Evolutionary conservation across 2,888 invertebrate species (phyloP), one percentile per base, ranked within the genome.

Genomic region (Netelia virgata): DNA sequence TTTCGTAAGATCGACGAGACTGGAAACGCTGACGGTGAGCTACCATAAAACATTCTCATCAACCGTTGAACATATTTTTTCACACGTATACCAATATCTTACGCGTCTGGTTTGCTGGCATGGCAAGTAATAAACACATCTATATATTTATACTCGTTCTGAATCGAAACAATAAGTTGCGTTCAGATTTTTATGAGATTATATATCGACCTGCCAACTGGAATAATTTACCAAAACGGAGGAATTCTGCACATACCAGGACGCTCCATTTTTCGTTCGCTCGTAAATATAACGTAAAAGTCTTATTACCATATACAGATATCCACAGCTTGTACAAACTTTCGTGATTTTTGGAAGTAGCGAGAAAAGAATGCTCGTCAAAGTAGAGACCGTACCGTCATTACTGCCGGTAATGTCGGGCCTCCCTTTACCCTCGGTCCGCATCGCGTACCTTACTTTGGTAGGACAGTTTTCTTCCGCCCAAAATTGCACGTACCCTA

Each of bases 1-100:
- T 87, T 87, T 87, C 86, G 85, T 83, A 87, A 87, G 83, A 83
- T 78, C 80, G 82, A 85, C 74, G 74, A 66, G 77, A 78, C 74
- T 82, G 81, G 70, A 82, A 36, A 82, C 82, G 74, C 78, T 70
- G 74, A 73, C 78, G 82, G 78, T 84, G 84, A 84, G 84, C 74
- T 84, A 66, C 81, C 55, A 70, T 53, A 70, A 78, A 78, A 73
- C 82, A 75, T 75, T 82, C 78, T 74, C 75, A 53, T 36, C 55
- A 50, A 57, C 36, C 63, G 77, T 82, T 69, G 50, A 74, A 78
- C 64, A 43, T 77, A 36, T 66, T 53, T 18, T 36, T 47, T 72
- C n/a, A 61, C 10, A 20, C 36, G 20, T 41, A 23, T 50, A 59
- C 69, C 69, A 14, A 66, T 59, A n/a, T 64, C 61, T 57, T 47